Evolutionary conservation across 2,888 invertebrate genomes (phyloP).

Genomic region (Oscheius sp.): DNA sequence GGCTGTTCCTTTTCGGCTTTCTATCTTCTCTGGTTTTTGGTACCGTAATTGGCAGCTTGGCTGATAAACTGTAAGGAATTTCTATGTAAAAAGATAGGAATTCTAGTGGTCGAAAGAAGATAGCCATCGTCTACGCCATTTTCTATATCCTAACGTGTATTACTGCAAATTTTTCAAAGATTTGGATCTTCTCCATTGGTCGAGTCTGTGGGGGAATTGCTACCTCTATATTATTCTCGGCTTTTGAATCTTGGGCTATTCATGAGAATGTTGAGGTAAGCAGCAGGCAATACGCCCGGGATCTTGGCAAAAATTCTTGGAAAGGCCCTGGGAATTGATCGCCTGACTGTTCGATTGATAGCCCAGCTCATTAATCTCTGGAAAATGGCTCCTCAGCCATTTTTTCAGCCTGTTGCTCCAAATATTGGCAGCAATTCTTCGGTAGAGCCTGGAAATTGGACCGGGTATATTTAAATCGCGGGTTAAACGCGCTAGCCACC

Average conservation of each 20-base stretch:
- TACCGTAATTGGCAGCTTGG: slow-evolving; percentile 76
- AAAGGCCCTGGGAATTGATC: no score
- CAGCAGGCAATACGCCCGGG: not conserved
- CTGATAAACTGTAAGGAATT: slow-evolving; percentile 76
- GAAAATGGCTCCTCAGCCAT: no score
- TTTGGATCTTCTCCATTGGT: slow-evolving; percentile 75
- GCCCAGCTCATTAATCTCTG: no score
- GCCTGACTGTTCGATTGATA: no score
- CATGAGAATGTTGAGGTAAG: slow-evolving; percentile 75
- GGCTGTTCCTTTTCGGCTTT: slow-evolving; percentile 77
- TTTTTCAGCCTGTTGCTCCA: no score
- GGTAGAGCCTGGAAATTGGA: no score
- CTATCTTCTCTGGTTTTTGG: slow-evolving; percentile 77
- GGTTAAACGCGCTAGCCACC: no score
- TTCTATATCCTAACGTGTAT: slow-evolving; percentile 76
- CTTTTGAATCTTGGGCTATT: slow-evolving; percentile 77
- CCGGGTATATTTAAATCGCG: no score
- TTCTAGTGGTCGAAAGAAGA: slow-evolving; percentile 75
- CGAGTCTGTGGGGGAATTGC: slow-evolving; percentile 76
- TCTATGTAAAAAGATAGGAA: not conserved
- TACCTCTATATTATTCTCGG: slow-evolving; percentile 77
- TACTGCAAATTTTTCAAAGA: slow-evolving; percentile 77
- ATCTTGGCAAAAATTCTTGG: no score
- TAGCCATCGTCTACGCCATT: slow-evolving; percentile 76
- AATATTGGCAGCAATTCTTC: no score